Evolutionary conservation across 2,797 vertebrate genomes (phyloP).

Genomic region (Mus spretus): DNA sequence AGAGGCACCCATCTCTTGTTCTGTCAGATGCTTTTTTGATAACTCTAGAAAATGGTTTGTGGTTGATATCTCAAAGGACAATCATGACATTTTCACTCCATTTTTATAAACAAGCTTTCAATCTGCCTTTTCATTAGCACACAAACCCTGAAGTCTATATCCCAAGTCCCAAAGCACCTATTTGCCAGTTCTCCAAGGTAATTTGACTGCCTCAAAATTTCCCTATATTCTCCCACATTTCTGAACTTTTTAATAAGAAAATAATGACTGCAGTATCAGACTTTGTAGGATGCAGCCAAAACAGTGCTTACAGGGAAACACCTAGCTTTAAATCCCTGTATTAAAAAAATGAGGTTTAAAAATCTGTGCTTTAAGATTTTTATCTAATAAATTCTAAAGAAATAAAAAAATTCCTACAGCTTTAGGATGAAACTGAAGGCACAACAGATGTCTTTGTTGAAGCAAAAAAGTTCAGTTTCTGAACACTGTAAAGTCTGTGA

Average conservation of each 20-base stretch:
- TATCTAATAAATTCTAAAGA: background rate
- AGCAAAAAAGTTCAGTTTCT: slow-evolving; percentile 16
- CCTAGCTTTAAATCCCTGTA: slow-evolving; percentile 45
- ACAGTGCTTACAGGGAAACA: slow-evolving; percentile 23
- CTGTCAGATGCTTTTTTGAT: background rate
- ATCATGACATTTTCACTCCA: background rate
- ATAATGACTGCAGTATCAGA: background rate
- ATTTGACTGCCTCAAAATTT: background rate
- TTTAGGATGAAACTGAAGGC: background rate
- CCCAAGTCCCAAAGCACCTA: background rate
- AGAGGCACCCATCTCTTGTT: background rate
- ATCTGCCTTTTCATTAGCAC: background rate
- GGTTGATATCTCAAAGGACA: background rate
- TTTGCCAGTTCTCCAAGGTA: background rate
- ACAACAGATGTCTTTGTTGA: slow-evolving; percentile 30
- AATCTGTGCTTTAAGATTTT: slow-evolving; percentile 7
- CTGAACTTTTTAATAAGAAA: background rate
- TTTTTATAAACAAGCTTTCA: background rate
- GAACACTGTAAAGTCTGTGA: background rate
- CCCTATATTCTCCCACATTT: background rate
- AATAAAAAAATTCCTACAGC: slow-evolving; percentile 26
- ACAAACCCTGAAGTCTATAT: background rate
- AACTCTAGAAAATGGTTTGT: background rate
- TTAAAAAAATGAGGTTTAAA: slow-evolving; percentile 5
- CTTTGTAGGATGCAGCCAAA: slow-evolving; percentile 12